Evolutionary conservation across 2,113 vertebrate genomes (phyloP).

Genomic region (Pelodiscus sinensis): DNA sequence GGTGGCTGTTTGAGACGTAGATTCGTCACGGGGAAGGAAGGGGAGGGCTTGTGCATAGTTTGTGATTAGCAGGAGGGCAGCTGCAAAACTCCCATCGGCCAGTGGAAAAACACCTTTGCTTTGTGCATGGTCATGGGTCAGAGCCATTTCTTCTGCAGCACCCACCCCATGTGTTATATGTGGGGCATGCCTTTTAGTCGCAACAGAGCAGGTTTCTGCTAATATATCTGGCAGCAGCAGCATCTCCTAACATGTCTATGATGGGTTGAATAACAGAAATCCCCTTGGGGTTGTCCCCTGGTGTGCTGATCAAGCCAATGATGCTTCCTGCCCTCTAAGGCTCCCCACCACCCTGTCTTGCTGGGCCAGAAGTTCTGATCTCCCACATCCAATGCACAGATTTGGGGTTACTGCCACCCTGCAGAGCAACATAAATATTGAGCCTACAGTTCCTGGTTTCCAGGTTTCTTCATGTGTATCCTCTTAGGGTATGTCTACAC

Average conservation of each 20-base stretch:
- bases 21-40: not conserved
- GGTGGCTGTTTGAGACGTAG: not conserved
- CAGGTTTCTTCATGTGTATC: no score
- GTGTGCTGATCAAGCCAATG: no score
- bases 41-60: not conserved
- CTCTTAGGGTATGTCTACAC: no score
- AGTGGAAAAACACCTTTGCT: not conserved
- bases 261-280: no score
- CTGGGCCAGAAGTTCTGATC: no score
- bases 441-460: no score
- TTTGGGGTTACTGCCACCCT: no score
- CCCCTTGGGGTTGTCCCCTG: no score
- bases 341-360: no score
- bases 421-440: no score
- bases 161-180: accelerated
- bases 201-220: not conserved
- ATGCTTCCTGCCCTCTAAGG: no score
- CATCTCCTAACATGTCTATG: accelerated
- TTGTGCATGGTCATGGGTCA: accelerated
- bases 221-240: not conserved
- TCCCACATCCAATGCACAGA: no score
- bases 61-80: not conserved
- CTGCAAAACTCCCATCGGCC: not conserved
- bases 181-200: not conserved
- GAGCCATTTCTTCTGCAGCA: not conserved